Evolutionary conservation across 2,113 vertebrate genomes (phyloP).

Genomic region (Fulica atra): DNA sequence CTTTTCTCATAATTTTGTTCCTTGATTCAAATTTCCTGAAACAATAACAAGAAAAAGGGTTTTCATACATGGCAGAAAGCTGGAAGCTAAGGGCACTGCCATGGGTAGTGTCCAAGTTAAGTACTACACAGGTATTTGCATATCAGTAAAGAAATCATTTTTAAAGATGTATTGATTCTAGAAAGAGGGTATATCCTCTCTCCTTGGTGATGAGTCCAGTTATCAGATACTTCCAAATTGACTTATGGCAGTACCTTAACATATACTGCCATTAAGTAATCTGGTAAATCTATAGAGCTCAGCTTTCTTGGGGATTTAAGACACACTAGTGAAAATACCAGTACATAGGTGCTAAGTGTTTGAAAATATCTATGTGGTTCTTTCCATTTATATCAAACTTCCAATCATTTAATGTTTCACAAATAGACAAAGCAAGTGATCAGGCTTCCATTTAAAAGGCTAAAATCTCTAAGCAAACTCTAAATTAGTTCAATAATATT

Average conservation of each 20-base stretch:
- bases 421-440: background rate
- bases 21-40: slow-evolving; percentile 43
- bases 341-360: slow-evolving; percentile 14
- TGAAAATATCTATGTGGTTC: background rate
- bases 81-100: slow-evolving; percentile 15
- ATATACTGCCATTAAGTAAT: slow-evolving; percentile 35
- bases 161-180: background rate
- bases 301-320: slow-evolving; percentile 8
- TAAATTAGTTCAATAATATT: background rate
- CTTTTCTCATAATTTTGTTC: slow-evolving; percentile 50
- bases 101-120: slow-evolving; percentile 42
- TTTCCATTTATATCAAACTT: slow-evolving; percentile 17
- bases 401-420: slow-evolving; percentile 8
- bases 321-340: background rate
- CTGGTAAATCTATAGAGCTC: slow-evolving; percentile 15
- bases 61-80: slow-evolving; percentile 35
- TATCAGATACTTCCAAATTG: slow-evolving; percentile 1
- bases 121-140: slow-evolving; percentile 42
- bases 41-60: slow-evolving; percentile 56
- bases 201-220: background rate
- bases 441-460: background rate
- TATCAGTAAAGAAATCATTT: slow-evolving; percentile 46
- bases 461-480: background rate
- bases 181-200: background rate
- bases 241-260: slow-evolving; percentile 8